These are phyloP conservation scores for Lepilemur ruficaudatus DNA, from an alignment of 2,797 vertebrate genomes.

Conservation along the genomic window DNA sequence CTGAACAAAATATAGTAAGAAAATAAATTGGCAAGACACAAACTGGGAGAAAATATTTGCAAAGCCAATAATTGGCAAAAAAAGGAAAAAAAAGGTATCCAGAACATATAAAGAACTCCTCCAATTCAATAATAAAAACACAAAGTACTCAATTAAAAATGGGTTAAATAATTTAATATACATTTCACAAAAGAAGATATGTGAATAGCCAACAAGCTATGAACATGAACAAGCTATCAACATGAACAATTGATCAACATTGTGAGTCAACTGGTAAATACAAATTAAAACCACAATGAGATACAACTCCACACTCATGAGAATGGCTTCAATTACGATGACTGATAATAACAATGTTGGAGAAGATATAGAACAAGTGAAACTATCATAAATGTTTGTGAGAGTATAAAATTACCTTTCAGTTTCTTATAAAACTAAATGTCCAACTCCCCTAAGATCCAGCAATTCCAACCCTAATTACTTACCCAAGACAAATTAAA, in stretches of 20 bases:
- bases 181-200: neutral
- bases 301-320: neutral
- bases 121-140: neutral
- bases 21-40: neutral
- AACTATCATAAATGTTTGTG: neutral
- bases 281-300: neutral
- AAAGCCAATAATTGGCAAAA: neutral
- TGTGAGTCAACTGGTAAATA: neutral
- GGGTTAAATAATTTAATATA: neutral
- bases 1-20: neutral
- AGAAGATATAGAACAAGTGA: neutral
- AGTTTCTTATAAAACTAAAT: neutral
- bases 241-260: neutral
- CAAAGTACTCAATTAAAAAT: neutral
- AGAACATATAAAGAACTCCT: neutral
- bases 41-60: neutral
- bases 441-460: neutral
- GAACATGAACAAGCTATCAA: neutral
- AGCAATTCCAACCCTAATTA: neutral
- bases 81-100: neutral
- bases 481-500: slow-evolving; percentile 24
- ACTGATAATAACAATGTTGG: neutral
- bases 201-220: neutral
- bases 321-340: neutral
- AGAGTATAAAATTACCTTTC: neutral